Base-by-base conservation (phyloP, 1,140 invertebrate genomes). In the Ceratitis capitata region DNA sequence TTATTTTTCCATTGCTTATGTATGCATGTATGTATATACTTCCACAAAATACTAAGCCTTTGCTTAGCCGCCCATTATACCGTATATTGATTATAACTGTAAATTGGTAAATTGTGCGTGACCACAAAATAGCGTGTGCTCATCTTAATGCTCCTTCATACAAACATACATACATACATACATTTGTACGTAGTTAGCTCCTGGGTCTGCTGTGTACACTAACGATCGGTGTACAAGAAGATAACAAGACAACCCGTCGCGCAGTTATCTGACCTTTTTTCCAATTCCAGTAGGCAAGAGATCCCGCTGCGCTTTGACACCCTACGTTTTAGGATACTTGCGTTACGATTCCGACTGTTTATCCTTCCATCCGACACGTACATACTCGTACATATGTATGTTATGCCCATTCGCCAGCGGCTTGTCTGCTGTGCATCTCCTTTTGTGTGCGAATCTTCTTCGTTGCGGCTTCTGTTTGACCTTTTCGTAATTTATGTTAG, bases 21-120 rank as follows among this genome's bases (percentile, higher is more conserved):
- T 10, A 35, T 29, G 35, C 14, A 14, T 12, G 4, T 3, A 42
- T 7, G 42, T 26, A 39, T 10, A 19, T n/a, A 26, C 39, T 45
- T 78, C 39, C n/a, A 9, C 29, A 12, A n/a, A n/a, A 23, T 12
- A n/a, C 45, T 45, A 78, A 78, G 69, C 69, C 39, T 78, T 45
- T 47, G 69, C 69, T 78, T 42, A 45, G n/a, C 69, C 32, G 39
- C 32, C 42, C 23, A 78, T 78, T 78, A 78, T 78, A 35, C 7
- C 32, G 42, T n/a, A n/a, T n/a, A n/a, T 26, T n/a, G 69, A 78
- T 78, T 78, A n/a, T 45, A 78, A 78, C 69, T 78, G 69, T 45
- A 45, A 78, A 78, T 78, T 78, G 69, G 23, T 78, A 78, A 78
- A 78, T 78, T 78, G 39, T 78, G 69, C 69, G 69, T 78, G 69